Base-by-base conservation (phyloP, 2,113 vertebrate species). In the Amphiprion ocellaris region DNA sequence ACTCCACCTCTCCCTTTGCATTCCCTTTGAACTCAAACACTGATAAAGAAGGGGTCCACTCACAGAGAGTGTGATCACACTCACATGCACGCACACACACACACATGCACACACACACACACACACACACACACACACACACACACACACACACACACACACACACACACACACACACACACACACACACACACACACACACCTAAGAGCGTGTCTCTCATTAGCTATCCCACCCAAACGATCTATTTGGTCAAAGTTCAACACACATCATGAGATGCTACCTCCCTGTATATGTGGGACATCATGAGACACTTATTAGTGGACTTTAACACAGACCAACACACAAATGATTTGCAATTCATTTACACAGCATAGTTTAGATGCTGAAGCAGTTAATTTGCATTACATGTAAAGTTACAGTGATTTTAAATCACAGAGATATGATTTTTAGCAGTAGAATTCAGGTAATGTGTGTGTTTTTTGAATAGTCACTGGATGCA, bases 221-320 rank as follows among this genome's bases (percentile, higher is more conserved):
- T 87, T 81, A 77, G 56, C 50, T 46, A 19, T 58, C 37, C 63
- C 26, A 82, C 21, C 46, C 17, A 6, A 74, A 4, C 5, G 30
- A 30, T 30, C 53, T 39, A 33, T 69, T 78, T 68, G 80, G 73
- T 78, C 62, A 86, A 92, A 87, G 89, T 91, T 83, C 85, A 90
- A 69, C 21, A 54, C 47, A 77, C 55, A 83, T 88, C 90, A 90
- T 28, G 83, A 76, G 90, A 84, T 65, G 68, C 73, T 26, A 82
- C 72, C 68, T 72, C n/a, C 39, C 60, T 14, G 23, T 69, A 74
- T 82, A 74, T 59, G 28, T 56, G 44, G 46, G 58, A 61, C 41
- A 69, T 89, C 88, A 93, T 84, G 79, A 70, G 90, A 85, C 71
- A 55, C 71, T 70, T 50, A 63, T 86, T 77, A 78, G 71, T 91